Evolutionary conservation across 2,888 invertebrate species (phyloP), one percentile per base, ranked within the genome.

Genomic region (Cantharis rustica): DNA sequence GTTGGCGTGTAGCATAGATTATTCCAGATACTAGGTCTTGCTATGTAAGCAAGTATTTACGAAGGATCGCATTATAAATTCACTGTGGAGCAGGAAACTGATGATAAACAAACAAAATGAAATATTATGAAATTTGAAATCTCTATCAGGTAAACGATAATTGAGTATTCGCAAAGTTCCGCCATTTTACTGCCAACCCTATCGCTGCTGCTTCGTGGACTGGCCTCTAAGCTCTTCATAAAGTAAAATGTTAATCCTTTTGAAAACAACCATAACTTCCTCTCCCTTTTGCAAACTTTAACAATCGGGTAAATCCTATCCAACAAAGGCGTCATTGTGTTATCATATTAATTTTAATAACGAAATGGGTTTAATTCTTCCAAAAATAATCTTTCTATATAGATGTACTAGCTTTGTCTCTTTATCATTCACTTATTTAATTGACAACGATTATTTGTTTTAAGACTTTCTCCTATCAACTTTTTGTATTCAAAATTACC

Each of bases 171-270:
- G 78, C 76, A 78, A 75, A 78, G 78, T 73, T 73, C 61, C 63
- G 68, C 76, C 75, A 77, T 77, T 79, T 78, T 76, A 72, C 78
- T 76, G 76, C 79, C 79, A 78, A 78, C 80, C 77, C 77, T 75
- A 73, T 79, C 78, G 75, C 74, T 73, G 78, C 73, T 75, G 78
- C 72, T 77, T 81, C 77, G 72, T 79, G 77, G 76, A 79, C 79
- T 80, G 80, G 78, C 80, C 80, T 76, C 78, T 81, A 82, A 83
- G 81, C 82, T 81, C 79, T 82, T 81, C 82, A 83, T 82, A 82
- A 84, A 84, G 82, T 81, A 80, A 83, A 84, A 83, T 82, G 82
- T 82, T 84, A 84, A 84, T 84, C 83, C 82, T 80, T 82, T 79
- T 81, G 81, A 81, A 83, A 83, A 83, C 83, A 83, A 81, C 81